A percentile compares a stretch with the other conserved stretches of the same genome.
Conservation (phyloP, 1,140 invertebrate species). For the Alviniconcha marisindica region DNA sequence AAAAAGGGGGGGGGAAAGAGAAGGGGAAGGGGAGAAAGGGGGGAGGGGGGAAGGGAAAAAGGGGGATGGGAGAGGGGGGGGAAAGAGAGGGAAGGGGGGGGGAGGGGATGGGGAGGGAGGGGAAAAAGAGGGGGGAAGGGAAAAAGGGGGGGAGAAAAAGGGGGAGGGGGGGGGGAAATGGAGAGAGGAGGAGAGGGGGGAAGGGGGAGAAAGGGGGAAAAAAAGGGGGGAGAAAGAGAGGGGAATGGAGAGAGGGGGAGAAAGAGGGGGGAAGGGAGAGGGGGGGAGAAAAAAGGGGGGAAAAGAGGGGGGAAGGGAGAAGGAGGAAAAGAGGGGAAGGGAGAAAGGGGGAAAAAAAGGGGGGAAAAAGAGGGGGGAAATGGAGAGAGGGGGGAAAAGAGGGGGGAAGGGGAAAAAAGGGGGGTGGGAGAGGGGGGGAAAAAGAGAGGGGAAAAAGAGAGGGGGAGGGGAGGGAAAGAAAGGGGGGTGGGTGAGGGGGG, state of each 20-base stretch:
- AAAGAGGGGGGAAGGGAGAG: background rate
- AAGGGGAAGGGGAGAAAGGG: background rate
- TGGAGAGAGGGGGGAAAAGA: background rate
- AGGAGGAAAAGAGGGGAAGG: background rate
- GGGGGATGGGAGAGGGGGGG: background rate
- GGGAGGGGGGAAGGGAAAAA: background rate
- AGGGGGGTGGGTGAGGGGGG: background rate
- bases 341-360: background rate
- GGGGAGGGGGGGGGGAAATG: background rate
- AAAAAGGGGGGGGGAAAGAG: background rate
- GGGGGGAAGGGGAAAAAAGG: slow-evolving; percentile 8
- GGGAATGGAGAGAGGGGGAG: background rate
- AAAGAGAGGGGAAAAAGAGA: background rate
- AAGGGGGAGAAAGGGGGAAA: background rate
- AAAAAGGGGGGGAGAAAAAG: background rate
- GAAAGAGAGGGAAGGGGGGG: background rate
- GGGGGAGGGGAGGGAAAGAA: background rate
- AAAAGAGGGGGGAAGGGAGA: background rate
- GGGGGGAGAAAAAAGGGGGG: background rate
- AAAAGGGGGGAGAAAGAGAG: too few species aligned
- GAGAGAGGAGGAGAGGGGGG: too few species aligned
- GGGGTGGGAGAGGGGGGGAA: background rate
- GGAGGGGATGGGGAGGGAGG: background rate
- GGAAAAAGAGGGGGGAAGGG: background rate
- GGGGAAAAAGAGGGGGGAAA: background rate